Evolutionary conservation across 1,140 invertebrate species (phyloP), one percentile per base, ranked within the genome.

Genomic region (Euborellia annulipes): DNA sequence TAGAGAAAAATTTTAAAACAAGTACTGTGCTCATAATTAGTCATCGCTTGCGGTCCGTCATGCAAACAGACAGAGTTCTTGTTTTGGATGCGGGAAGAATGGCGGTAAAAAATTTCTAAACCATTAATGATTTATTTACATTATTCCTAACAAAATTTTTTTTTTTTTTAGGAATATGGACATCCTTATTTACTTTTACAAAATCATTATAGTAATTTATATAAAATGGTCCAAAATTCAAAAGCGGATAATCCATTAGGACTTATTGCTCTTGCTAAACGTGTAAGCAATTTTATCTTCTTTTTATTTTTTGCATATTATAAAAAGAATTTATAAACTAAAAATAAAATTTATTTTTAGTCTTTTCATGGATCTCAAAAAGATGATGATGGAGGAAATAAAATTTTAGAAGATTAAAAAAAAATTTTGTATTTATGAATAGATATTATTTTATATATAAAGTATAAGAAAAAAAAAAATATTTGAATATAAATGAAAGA

Each of bases 1-100:
- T 59, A 11, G 30, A 54, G 19, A 46, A 45, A 3, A 58, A 52
- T 41, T 59, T 59, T 46, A n/a, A 21, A 17, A 37, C 54, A 18
- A 56, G 55, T 27, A 75, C 72, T 3, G 65, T 74, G 13, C 54
- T 75, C 3, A 69, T 70, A 3, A 70, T 74, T 44, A 71, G 70
- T 42, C 71, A 74, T 56, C 56, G 64, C 39, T 50, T 68, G 61
- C 68, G 54, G 68, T 42, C 46, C 2, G 36, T 47, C 19, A 8
- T 47, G 13, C 6, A 41, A 14, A 30, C 59, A 54, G 66, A 72
- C 48, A 58, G 65, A 44, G 62, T 76, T 3, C 51, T 78, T 43
- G 73, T 78, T 3, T 56, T 79, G 53, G 63, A 66, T 45, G 54
- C 55, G 17, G 57, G 57, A 44, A 46, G 27, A 9, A 41, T 55